Conservation (phyloP, 2,797 vertebrate genomes). For the Spondyliosoma cantharus region DNA sequence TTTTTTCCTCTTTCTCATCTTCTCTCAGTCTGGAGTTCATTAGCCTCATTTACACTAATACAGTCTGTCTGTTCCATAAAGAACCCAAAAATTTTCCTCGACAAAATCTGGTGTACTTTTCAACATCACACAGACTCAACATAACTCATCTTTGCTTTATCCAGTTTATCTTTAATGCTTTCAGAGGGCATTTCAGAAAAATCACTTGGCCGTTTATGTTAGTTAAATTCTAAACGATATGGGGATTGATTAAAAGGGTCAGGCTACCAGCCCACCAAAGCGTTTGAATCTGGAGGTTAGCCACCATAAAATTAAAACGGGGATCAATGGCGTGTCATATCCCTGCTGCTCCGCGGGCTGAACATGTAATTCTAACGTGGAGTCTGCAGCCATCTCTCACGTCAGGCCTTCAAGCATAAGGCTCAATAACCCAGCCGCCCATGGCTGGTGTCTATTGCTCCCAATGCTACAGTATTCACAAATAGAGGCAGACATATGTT, state of each 20-base stretch:
- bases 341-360: slow-evolving; percentile 71
- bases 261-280: slow-evolving; percentile 66
- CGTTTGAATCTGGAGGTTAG: slow-evolving; percentile 80
- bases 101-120: slow-evolving; percentile 53
- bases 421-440: slow-evolving; percentile 76
- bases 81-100: slow-evolving; percentile 46
- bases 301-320: slow-evolving; percentile 87
- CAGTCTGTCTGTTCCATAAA: slow-evolving; percentile 49
- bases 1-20: slow-evolving; percentile 50
- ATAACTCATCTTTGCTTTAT: slow-evolving; percentile 38
- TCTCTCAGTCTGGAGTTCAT: slow-evolving; percentile 54
- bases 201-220: slow-evolving; percentile 62
- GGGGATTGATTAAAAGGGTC: slow-evolving; percentile 81
- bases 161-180: slow-evolving; percentile 57
- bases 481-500: slow-evolving; percentile 22
- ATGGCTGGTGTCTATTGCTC: slow-evolving; percentile 67
- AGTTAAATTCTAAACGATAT: slow-evolving; percentile 77
- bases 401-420: slow-evolving; percentile 67
- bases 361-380: slow-evolving; percentile 79
- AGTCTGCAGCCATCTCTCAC: slow-evolving; percentile 78
- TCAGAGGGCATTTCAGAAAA: slow-evolving; percentile 57
- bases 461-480: slow-evolving; percentile 45
- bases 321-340: slow-evolving; percentile 85
- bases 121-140: slow-evolving; percentile 29
- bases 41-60: slow-evolving; percentile 54